Base-by-base conservation (phyloP, 2,113 vertebrate genomes). In the Spea bombifrons region DNA sequence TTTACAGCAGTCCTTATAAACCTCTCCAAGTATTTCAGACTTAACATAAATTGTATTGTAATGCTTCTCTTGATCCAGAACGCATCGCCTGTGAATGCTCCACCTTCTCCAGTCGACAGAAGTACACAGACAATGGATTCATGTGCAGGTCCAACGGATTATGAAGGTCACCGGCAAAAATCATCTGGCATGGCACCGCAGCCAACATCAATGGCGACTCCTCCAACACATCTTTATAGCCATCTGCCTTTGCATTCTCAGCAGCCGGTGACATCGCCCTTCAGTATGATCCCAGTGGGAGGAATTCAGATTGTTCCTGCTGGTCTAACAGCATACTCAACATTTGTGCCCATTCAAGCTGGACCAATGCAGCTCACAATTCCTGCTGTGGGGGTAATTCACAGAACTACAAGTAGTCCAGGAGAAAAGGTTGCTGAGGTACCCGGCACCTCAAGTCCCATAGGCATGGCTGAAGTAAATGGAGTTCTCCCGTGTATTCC, bases 161-260 rank as follows among this genome's bases (percentile, higher is more conserved):
- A 49, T 59, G 55, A 81, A 0, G 84, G 84, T 10, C 43, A 59
- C 5, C 86, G 85, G 0, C 90, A 87, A 67, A 88, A 90, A 48
- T 82, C 75, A 3, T 88, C 87, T 3, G 85, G 83, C 4, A 82
- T 87, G n/a, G 81, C 73, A 0, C 91, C 82, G 30, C 84, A 68
- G 0, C 4, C 87, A 0, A 6, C 87, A 0, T 81, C 88, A 49
- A 64, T n/a, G 0, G 86, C 90, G 70, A 46, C 90, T 13, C 82
- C 86, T 10, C 91, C 80, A 82, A 93, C 88, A 73, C 96, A 92
- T 81, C 85, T 99, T 81, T 98, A 97, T 82, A 99, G 97, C 85
- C 97, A 99, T 88, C 93, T 99, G 4, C 97, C 97, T 13, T 83
- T 97, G 87, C 97, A 99, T 84, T 99, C 97, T 0, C 97, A 97